These are phyloP conservation scores for Rhingia rostrata DNA, from an alignment of 2,888 invertebrate genomes.

Conservation along the genomic window DNA sequence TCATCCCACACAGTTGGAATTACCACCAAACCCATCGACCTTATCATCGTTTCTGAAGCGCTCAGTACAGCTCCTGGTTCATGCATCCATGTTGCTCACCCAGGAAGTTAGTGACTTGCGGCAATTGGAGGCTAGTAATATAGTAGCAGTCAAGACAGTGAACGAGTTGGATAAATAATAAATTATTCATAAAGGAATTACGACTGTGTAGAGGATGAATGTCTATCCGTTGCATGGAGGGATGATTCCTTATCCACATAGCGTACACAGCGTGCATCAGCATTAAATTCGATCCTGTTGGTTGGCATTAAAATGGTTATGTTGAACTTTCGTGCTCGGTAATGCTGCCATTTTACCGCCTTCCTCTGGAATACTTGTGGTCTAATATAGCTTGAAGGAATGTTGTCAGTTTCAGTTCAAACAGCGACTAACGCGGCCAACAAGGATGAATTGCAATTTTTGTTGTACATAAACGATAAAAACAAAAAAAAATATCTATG, in stretches of 20 bases:
- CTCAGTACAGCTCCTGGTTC: background rate
- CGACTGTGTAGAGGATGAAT: conserved; percentile 66
- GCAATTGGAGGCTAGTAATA: conserved; percentile 64
- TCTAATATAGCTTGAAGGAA: conserved; percentile 7
- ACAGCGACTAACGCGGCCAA: conserved; percentile 57
- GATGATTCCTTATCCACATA: conserved; percentile 52
- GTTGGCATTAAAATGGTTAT: conserved; percentile 67
- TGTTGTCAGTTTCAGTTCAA: conserved; percentile 46
- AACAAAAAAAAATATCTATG: too few relatives aligned
- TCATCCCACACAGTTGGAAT: conserved; percentile 13
- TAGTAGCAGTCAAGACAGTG: conserved; percentile 62
- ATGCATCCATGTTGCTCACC: background rate
- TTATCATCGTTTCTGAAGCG: background rate
- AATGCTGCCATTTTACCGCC: conserved; percentile 49
- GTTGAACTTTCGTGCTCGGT: conserved; percentile 57
- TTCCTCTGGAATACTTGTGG: conserved; percentile 15
- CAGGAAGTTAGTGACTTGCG: conserved; percentile 35
- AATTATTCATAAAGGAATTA: conserved; percentile 74
- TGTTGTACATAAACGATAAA: too few relatives aligned
- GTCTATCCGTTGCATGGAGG: conserved; percentile 46
- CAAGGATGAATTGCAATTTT: conserved; percentile 62
- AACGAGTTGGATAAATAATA: conserved; percentile 74
- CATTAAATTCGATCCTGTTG: conserved; percentile 70
- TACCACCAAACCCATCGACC: background rate
- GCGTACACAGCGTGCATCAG: conserved; percentile 56